Base-by-base conservation (phyloP, 2,797 vertebrate species). In the Anabas testudineus region DNA sequence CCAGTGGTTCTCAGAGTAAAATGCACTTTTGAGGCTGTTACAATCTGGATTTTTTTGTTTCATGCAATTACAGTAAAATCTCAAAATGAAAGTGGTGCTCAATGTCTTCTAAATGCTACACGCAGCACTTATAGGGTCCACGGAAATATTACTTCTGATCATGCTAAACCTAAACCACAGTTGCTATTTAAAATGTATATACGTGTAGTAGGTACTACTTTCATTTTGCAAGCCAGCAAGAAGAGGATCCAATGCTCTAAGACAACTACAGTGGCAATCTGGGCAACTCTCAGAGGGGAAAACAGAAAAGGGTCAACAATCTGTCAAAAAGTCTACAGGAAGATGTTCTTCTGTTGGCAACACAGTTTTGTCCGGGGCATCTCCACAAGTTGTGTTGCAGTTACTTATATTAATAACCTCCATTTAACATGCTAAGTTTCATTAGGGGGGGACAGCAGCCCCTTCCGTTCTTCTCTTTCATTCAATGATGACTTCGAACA, bases 301-400 rank as follows among this genome's bases (percentile, higher is more conserved):
- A 54, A 45, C 14, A 4, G 7, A 28, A 54, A 52, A 32, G 1
- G 5, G 9, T 45, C 8, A 49, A 54, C 22, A n/a, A 58, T 22
- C 5, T 47, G 28, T 49, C 10, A n/a, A 45, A 69, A 52, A 26
- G 18, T 42, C 41, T 42, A 47, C 24, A 66, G 47, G 48, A 66
- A 47, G 12, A 79, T 76, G 78, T 76, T 80, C 71, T 71, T 78
- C 67, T 32, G 32, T 62, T 56, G 72, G 72, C 62, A 60, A 48
- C 62, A 70, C 26, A 56, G 56, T 75, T 70, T 65, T 41, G n/a
- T 57, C 34, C n/a, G 19, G 19, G 61, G 39, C 37, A 30, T 52
- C 32, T 51, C 47, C 46, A 21, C 3, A 1, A 43, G 14, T 6
- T 15, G n/a, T 45, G 71, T 24, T 26, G 45, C n/a, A 39, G 21